Conservation (phyloP, 2,888 invertebrate genomes). For the Hybos culiciformis region DNA sequence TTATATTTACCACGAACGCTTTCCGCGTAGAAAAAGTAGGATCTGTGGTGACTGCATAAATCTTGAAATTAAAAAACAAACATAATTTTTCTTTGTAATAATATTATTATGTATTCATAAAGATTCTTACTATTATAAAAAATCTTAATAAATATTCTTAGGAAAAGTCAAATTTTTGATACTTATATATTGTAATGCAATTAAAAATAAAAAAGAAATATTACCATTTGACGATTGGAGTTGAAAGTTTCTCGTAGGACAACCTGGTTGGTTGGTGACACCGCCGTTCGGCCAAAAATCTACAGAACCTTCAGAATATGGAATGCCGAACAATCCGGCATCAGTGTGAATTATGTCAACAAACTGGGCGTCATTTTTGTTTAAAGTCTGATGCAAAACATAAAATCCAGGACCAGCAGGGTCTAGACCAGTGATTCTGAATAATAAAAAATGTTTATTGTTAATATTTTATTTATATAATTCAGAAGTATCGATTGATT, state of each 20-base stretch:
- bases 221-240: conserved; percentile 15
- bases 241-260: conserved; percentile 15
- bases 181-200: not conserved
- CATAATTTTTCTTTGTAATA: not conserved
- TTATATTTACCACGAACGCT: conserved; percentile 22
- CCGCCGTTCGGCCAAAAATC: conserved; percentile 34
- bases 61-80: conserved; percentile 23
- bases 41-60: conserved; percentile 42
- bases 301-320: conserved; percentile 37
- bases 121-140: not conserved
- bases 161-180: too few relatives aligned
- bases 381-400: conserved; percentile 26
- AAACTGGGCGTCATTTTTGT: conserved; percentile 38
- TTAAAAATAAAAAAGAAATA: not conserved
- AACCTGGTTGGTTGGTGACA: conserved; percentile 17
- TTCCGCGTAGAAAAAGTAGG: conserved; percentile 42
- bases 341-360: conserved; percentile 52
- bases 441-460: not conserved
- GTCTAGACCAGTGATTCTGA: conserved; percentile 16
- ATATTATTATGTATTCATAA: not conserved
- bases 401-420: conserved; percentile 17
- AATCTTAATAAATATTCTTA: too few relatives aligned
- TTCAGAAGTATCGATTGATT: not conserved
- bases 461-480: not conserved
- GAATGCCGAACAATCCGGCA: conserved; percentile 38